Evolutionary conservation across 2,888 invertebrate species (phyloP), one percentile per base, ranked within the genome.

Genomic region (Pterostichus madidus): DNA sequence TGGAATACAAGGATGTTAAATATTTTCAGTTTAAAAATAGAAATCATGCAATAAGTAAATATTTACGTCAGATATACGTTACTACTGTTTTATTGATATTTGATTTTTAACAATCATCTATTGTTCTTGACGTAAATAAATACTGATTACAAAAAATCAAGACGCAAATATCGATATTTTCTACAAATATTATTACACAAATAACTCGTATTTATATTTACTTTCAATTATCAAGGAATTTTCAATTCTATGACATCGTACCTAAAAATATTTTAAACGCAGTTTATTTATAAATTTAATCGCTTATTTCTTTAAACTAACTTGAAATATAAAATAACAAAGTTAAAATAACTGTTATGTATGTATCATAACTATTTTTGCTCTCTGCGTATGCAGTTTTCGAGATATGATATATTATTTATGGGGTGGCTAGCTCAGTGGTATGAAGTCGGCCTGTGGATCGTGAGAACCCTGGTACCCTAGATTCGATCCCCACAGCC

Each of bases 71-170:
- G 8, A 39, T 39, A 39, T 39, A 39, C 39, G 39, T 39, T 39
- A 39, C 39, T 8, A 39, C 39, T 39, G 8, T 8, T 39, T 6
- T 39, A 8, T 49, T 49, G 5, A n/a, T 49, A 49, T 49, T 49
- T 49, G 49, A 8, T 49, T 49, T 49, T 0, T 2, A 8, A 49
- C 49, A 49, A 49, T n/a, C 10, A 49, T 49, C 49, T 49, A 49
- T 49, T 49, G 49, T 49, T 49, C 49, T 49, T 49, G 49, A 49
- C 6, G 13, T 49, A 49, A 10, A 7, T 39, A 39, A 39, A 39
- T 39, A 39, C 13, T 49, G 49, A 49, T 49, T 49, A 49, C 49
- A 49, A 49, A 49, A 49, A 49, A 49, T 49, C n/a, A n/a, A 49
- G 10, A 49, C 39, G 13, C 10, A 49, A 49, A 49, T 49, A 49